Evolutionary conservation across 2,888 invertebrate species (phyloP).

Genomic region (Hirtodrosophila cameraria): DNA sequence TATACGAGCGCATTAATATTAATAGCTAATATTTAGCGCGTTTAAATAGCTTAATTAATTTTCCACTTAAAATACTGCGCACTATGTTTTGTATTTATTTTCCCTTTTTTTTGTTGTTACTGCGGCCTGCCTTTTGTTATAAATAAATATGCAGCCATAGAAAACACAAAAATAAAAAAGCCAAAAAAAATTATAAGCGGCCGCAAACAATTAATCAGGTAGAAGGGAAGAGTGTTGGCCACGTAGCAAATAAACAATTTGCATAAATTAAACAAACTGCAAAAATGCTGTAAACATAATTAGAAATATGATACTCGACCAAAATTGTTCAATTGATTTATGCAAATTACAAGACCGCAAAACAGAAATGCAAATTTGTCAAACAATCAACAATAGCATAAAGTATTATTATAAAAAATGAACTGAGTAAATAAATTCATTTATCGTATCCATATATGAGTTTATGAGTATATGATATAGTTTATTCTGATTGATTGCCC

Average conservation of each 20-base stretch:
- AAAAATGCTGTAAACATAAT: constrained; percentile 71
- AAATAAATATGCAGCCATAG: constrained; percentile 5
- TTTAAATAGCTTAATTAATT: constrained; percentile 73
- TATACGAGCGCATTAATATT: constrained; percentile 71
- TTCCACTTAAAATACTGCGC: constrained; percentile 62
- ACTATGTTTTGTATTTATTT: constrained; percentile 30
- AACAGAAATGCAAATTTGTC: constrained; percentile 60
- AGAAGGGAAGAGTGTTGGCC: constrained; percentile 1
- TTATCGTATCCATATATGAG: constrained; percentile 5
- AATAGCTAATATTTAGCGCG: constrained; percentile 66
- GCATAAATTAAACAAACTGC: constrained; percentile 66
- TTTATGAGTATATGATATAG: neutral
- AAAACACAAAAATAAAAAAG: too few relatives aligned
- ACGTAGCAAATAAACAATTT: constrained; percentile 54
- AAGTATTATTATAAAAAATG: constrained; percentile 5
- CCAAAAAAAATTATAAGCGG: constrained; percentile 7
- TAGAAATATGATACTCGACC: constrained; percentile 68
- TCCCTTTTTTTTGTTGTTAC: neutral
- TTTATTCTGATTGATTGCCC: too few relatives aligned
- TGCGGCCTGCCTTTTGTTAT: neutral
- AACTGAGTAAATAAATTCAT: constrained; percentile 57
- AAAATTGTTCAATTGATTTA: constrained; percentile 71
- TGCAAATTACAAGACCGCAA: constrained; percentile 71
- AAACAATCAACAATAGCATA: constrained; percentile 25
- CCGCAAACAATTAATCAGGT: constrained; percentile 56